Base-by-base conservation (phyloP, 2,113 vertebrate species). In the Poeciliopsis turrubarensis region DNA sequence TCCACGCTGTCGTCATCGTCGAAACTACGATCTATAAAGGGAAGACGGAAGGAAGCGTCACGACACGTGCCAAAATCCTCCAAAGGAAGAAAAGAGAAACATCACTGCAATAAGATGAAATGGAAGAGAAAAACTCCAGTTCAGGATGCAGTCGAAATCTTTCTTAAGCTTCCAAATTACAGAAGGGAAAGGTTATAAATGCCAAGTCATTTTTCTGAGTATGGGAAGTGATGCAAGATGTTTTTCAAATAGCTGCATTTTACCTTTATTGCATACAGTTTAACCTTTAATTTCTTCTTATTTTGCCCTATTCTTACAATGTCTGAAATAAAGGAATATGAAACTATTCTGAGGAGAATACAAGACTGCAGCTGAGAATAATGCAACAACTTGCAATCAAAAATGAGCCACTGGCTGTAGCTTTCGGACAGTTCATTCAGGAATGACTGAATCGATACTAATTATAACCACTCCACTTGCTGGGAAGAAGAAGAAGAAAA, bases 1-100 rank as follows among this genome's bases (percentile, higher is more conserved):
- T 99, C 98, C 96, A 97, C 96, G 26, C 97, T 97, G 83, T 99
- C 98, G 57, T 98, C 97, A 92, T 99, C 98, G 77, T 99, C 98
- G 85, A 97, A 99, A 94, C 96, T 98, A 92, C 97, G 98, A 95
- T 99, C 97, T 98, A 81, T 72, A n/a, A 88, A 81, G 84, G 77
- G 70, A 30, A 41, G 44, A 29, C 26, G 75, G 70, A 7, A 73
- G 14, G 22, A 0, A 34, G 26, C 1, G 15, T 89, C 60, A 88
- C 0, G 3, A 82, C 85, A 83, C 4, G 41, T 27, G 6, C 3
- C 26, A 11, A 57, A n/a, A 57, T 57, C 51, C 8, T 57, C 17
- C 51, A 10, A 11, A n/a, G 17, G 15, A 8, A 8, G 7, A 9
- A 6, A 19, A 54, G 14, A 47, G 5, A 1, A 57, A 3, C 9